phyloP scores from a whole-genome alignment of 2,888 invertebrate genomes.

The Ernsta delagoae region DNA sequence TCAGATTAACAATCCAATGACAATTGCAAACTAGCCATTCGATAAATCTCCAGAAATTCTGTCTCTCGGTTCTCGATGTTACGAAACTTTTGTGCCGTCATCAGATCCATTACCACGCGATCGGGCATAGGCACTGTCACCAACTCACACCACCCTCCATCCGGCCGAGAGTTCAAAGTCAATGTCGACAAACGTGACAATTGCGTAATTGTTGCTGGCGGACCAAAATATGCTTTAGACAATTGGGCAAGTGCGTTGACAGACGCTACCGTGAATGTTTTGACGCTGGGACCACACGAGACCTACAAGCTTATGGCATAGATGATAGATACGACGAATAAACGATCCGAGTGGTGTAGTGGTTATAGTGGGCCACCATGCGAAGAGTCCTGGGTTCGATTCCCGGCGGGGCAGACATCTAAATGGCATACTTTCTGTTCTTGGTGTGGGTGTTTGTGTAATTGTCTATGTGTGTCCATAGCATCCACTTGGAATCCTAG shows the following conservation, averaged over 20 bases:
- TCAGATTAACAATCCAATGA: no score
- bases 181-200: constrained; percentile 52
- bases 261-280: neutral
- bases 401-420: no score
- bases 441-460: no score
- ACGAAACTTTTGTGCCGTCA: neutral
- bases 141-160: constrained; percentile 42
- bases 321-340: no score
- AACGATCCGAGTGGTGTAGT: no score
- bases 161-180: constrained; percentile 60
- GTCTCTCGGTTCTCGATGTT: neutral
- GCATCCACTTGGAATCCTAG: no score
- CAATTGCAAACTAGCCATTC: neutral
- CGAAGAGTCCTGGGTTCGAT: no score
- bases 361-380: no score
- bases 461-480: no score
- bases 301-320: no score
- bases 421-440: no score
- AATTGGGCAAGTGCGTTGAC: constrained; percentile 27
- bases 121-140: neutral
- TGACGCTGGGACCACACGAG: no score
- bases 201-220: constrained; percentile 41
- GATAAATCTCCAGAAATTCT: neutral
- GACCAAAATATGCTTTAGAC: constrained; percentile 15
- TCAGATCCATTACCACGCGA: neutral